Conservation (phyloP, 2,113 vertebrate genomes). For the Clarias macrocephalus region DNA sequence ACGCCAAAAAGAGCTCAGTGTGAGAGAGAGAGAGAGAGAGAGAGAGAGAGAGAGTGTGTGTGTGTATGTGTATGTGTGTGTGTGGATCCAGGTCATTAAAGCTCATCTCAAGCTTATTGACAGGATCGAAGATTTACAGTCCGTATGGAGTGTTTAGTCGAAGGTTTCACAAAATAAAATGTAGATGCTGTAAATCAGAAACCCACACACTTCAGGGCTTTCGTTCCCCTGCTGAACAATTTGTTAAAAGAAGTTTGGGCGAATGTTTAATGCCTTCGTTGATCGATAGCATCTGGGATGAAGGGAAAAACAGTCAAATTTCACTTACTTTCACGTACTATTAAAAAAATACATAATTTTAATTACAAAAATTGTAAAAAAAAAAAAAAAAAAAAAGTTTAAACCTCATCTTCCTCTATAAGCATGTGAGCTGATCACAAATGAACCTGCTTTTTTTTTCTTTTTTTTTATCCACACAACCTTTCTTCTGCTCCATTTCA, state of each 20-base stretch:
- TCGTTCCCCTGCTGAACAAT: background rate
- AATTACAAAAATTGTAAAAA: too few species aligned
- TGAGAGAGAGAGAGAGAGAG: background rate
- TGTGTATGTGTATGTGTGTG: background rate
- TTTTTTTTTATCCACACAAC: background rate
- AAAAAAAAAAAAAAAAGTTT: background rate
- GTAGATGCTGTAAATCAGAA: constrained; percentile 18
- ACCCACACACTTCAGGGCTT: constrained; percentile 62
- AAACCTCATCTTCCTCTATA: background rate
- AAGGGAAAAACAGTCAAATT: background rate
- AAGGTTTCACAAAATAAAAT: constrained; percentile 25
- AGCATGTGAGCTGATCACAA: background rate
- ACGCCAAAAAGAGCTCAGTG: background rate
- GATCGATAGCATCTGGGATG: background rate
- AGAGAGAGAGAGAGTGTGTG: too few species aligned
- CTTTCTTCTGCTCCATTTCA: background rate
- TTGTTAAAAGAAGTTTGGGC: background rate
- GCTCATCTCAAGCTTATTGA: constrained; percentile 13
- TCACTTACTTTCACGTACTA: too few species aligned
- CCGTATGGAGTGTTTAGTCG: background rate
- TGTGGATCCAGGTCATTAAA: background rate
- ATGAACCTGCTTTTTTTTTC: background rate
- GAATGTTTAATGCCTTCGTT: background rate
- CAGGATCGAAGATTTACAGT: constrained; percentile 1
- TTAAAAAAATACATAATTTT: too few species aligned